phyloP scores from a whole-genome alignment of 1,140 invertebrate genomes.

The Drosophila repletoides region DNA sequence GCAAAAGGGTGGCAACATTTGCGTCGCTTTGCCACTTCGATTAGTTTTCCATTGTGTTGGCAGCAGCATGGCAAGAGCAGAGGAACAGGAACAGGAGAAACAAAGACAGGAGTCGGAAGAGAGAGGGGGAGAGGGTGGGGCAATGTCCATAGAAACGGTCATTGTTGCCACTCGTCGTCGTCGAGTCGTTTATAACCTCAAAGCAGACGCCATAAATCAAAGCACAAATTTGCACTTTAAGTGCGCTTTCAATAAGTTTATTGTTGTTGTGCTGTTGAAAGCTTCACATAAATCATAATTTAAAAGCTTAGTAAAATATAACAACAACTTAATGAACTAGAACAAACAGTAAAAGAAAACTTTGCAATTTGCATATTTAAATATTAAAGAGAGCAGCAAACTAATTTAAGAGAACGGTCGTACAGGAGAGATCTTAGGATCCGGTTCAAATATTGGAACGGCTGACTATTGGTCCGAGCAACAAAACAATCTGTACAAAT shows the following conservation, averaged over 20 bases:
- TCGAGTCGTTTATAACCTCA: conserved; percentile 51
- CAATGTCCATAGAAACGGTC: conserved; percentile 38
- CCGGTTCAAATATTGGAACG: too few relatives aligned
- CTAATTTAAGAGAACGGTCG: conserved; percentile 2
- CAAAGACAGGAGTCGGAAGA: background rate
- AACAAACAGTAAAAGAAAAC: conserved; percentile 27
- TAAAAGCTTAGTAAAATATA: conserved; percentile 42
- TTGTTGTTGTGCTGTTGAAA: conserved; percentile 20
- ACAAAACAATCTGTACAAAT: conserved; percentile 10
- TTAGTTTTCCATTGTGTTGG: conserved; percentile 53
- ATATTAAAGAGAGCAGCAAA: background rate
- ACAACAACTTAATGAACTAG: conserved; percentile 42
- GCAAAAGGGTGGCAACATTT: conserved; percentile 39
- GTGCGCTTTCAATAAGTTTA: conserved; percentile 68
- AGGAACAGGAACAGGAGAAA: background rate
- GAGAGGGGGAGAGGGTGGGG: background rate
- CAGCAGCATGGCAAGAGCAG: conserved; percentile 1
- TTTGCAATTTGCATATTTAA: conserved; percentile 34
- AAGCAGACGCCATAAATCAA: conserved; percentile 74
- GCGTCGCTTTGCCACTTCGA: conserved; percentile 49
- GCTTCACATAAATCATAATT: conserved; percentile 61
- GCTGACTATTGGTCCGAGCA: background rate
- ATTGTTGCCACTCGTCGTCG: conserved; percentile 52
- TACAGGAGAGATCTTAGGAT: too few relatives aligned
- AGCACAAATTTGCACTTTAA: conserved; percentile 71